Base-by-base conservation (phyloP, 2,797 vertebrate genomes). In the Chloroceryle inda region DNA sequence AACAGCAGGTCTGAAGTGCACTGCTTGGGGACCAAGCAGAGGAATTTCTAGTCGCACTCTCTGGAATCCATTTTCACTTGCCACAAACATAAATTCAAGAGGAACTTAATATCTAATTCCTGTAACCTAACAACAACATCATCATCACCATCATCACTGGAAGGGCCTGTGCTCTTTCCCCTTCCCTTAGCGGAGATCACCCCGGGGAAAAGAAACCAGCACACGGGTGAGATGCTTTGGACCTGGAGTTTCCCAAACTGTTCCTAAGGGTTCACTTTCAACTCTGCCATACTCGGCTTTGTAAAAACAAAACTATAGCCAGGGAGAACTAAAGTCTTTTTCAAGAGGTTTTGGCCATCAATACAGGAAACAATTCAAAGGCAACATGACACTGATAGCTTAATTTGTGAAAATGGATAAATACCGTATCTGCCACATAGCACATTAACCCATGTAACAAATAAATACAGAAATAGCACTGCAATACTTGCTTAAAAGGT, bases 401-500 rank as follows among this genome's bases (percentile, higher is more conserved):
- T 97, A 97, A 97, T 97, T 97, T 97, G 94, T 97, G 95, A 98
- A 97, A 97, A 96, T 97, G 92, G 96, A 96, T 97, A 96, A 98
- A 95, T 98, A 94, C 95, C 82, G 7, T 97, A 97, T 97, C 94
- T 97, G 95, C 97, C 96, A 94, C 92, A 97, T 97, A 96, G 95
- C 91, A 94, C 96, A 97, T 98, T 97, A 96, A 96, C 88, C 94
- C 95, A 98, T 94, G 96, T 96, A 97, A 98, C 97, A 97, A 96
- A 98, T 96, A 97, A 97, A 96, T 96, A 97, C 94, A 98, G 97
- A 98, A 98, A 98, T 97, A 98, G 96, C 96, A 97, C 97, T 95
- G 96, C 96, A 98, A 97, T 97, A 96, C 96, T 96, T 94, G 95
- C 94, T 97, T 98, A 98, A 98, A 98, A 98, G 98, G 98, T 98